These are phyloP conservation scores for Carcinoscorpius rotundicauda DNA, from an alignment of 1,140 invertebrate genomes.

Conservation along the genomic window DNA sequence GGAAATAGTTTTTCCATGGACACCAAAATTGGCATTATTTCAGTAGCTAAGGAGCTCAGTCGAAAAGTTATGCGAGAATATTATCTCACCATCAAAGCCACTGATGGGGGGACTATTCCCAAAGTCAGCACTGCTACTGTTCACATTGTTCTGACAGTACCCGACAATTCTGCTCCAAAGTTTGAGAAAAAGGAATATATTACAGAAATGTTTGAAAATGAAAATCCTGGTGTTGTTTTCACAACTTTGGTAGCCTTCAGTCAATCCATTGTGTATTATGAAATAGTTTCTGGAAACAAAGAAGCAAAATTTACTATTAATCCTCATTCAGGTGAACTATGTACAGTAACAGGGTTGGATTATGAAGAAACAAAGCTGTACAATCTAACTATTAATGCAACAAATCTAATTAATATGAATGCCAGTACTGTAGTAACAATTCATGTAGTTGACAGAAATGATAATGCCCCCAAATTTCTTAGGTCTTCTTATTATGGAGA, in stretches of 20 bases:
- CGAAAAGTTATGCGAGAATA: slow-evolving; percentile 54
- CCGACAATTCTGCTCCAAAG: slow-evolving; percentile 73
- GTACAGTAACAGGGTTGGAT: slow-evolving; percentile 56
- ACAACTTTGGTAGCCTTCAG: slow-evolving; percentile 61
- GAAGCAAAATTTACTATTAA: slow-evolving; percentile 65
- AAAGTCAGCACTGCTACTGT: slow-evolving; percentile 65
- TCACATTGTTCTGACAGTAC: slow-evolving; percentile 72
- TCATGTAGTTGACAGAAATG: slow-evolving; percentile 47
- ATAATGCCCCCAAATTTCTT: slow-evolving; percentile 67
- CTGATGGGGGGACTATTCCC: slow-evolving; percentile 61
- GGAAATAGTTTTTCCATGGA: not conserved
- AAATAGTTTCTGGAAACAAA: slow-evolving; percentile 61
- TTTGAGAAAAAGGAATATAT: slow-evolving; percentile 51
- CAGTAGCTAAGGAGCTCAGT: slow-evolving; percentile 58
- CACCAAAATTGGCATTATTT: slow-evolving; percentile 41
- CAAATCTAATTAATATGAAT: slow-evolving; percentile 58
- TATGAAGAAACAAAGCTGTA: slow-evolving; percentile 63
- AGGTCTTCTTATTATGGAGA: slow-evolving; percentile 51
- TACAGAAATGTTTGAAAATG: slow-evolving; percentile 74
- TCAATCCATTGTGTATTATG: slow-evolving; percentile 64
- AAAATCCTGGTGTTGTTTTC: slow-evolving; percentile 59
- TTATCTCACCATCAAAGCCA: slow-evolving; percentile 65
- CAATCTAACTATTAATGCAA: slow-evolving; percentile 68
- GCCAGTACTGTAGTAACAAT: slow-evolving; percentile 31
- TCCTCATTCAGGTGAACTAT: slow-evolving; percentile 64